Evolutionary conservation across 2,113 vertebrate genomes (phyloP).

Genomic region (Caloenas nicobarica): DNA sequence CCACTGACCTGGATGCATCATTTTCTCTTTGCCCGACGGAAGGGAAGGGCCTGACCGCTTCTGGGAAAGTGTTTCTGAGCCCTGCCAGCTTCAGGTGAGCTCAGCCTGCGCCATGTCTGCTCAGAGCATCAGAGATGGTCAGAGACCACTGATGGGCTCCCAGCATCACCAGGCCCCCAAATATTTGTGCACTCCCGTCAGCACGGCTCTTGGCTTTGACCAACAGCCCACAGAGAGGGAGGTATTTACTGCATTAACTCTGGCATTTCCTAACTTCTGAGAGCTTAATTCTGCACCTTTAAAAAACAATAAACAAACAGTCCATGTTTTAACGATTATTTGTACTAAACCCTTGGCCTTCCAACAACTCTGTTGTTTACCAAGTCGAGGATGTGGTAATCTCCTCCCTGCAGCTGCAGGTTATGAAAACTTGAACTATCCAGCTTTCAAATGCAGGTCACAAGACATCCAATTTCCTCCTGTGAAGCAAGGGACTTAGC

Average conservation of each 20-base stretch:
- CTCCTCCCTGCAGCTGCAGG: constrained; percentile 31
- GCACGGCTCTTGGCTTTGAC: fast-evolving
- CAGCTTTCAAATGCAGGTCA: constrained; percentile 30
- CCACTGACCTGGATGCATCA: neutral
- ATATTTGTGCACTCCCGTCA: neutral
- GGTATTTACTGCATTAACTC: neutral
- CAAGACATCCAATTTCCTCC: constrained; percentile 13
- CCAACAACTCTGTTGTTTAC: constrained; percentile 25
- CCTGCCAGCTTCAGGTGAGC: neutral
- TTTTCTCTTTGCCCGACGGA: fast-evolving
- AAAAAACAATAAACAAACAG: constrained; percentile 26
- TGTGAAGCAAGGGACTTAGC: neutral
- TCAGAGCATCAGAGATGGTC: neutral
- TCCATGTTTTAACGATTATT: neutral
- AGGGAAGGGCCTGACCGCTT: neutral
- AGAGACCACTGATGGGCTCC: neutral
- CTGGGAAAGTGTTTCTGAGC: neutral
- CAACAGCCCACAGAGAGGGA: neutral
- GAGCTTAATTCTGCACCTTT: neutral
- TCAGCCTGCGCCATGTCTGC: neutral
- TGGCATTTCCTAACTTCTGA: neutral
- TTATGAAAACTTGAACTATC: constrained; percentile 36
- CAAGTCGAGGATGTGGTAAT: neutral
- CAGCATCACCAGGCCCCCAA: neutral
- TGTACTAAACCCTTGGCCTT: constrained; percentile 10